phyloP scores from a whole-genome alignment of 2,797 vertebrate species.

The Bradypus variegatus region DNA sequence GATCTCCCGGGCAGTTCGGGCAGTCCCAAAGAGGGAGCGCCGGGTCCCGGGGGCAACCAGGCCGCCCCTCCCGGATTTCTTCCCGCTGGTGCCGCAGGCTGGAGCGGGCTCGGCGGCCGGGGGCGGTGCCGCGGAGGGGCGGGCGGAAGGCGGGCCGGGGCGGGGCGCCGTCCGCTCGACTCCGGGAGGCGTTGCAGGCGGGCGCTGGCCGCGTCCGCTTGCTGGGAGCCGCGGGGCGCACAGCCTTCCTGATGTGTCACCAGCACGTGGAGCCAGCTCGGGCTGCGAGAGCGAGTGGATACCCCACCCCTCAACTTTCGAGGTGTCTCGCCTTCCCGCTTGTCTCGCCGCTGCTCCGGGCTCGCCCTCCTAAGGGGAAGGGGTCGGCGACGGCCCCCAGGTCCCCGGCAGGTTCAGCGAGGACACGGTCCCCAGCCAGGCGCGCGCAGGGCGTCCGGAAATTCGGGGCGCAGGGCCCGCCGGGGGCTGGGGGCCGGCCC shows the following conservation, averaged over 20 bases:
- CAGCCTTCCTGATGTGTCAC: slow-evolving; percentile 60
- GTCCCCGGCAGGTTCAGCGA: neutral
- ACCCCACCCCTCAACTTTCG: slow-evolving; percentile 49
- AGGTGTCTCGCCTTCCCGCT: neutral
- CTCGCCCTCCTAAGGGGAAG: neutral
- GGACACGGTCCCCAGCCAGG: neutral
- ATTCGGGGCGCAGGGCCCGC: slow-evolving; percentile 11
- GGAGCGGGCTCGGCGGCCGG: slow-evolving; percentile 19
- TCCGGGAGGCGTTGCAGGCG: slow-evolving; percentile 47
- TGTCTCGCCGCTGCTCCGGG: neutral
- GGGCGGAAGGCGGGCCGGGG: slow-evolving; percentile 53
- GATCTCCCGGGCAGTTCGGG: neutral
- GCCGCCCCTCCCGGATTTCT: neutral
- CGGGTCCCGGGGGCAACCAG: neutral
- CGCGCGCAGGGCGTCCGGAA: neutral
- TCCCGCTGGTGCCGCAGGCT: neutral
- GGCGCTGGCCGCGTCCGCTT: slow-evolving; percentile 47
- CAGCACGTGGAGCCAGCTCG: slow-evolving; percentile 64
- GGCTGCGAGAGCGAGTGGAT: neutral
- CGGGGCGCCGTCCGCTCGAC: slow-evolving; percentile 43
- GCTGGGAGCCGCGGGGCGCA: slow-evolving; percentile 41
- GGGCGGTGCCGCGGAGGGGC: slow-evolving; percentile 52
- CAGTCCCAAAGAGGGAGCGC: neutral
- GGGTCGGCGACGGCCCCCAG: neutral
- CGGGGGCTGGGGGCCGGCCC: neutral